Conservation (phyloP, 1,140 invertebrate genomes). For the Belonocnema kinseyi region DNA sequence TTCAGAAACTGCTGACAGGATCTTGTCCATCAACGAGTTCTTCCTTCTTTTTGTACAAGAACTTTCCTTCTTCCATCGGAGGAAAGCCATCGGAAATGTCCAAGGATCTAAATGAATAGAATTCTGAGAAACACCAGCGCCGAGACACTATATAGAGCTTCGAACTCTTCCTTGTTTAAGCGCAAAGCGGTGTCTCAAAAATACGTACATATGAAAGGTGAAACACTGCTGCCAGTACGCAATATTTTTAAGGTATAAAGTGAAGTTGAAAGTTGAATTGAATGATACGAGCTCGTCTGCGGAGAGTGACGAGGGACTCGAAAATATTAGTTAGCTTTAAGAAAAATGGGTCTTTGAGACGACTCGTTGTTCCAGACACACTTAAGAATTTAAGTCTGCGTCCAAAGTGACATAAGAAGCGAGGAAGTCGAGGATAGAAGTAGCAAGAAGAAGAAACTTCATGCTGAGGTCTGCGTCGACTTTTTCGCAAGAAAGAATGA, state of each 20-base stretch:
- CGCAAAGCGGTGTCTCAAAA: background rate
- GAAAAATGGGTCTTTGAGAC: slow-evolving; percentile 1
- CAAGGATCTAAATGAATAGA: background rate
- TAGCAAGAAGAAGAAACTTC: background rate
- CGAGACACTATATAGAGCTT: background rate
- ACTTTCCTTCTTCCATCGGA: background rate
- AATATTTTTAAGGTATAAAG: slow-evolving; percentile 58
- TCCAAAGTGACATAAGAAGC: background rate
- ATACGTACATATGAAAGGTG: slow-evolving; percentile 34
- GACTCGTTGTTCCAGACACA: background rate
- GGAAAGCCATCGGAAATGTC: background rate
- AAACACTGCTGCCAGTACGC: slow-evolving; percentile 65
- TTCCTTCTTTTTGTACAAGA: slow-evolving; percentile 22
- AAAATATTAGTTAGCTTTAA: slow-evolving; percentile 17
- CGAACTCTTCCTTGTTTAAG: background rate
- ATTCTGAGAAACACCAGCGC: background rate
- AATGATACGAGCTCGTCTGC: background rate
- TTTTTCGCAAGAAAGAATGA: slow-evolving; percentile 55
- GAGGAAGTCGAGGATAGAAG: background rate
- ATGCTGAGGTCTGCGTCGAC: slow-evolving; percentile 6
- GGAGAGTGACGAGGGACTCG: background rate
- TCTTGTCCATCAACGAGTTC: slow-evolving; percentile 17
- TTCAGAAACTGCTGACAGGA: slow-evolving; percentile 1
- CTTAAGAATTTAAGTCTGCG: slow-evolving; percentile 12
- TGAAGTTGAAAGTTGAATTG: slow-evolving; percentile 15